These are phyloP conservation scores for Pantherophis alleghaniensis DNA, from an alignment of 2,797 vertebrate genomes.

Conservation along the genomic window DNA sequence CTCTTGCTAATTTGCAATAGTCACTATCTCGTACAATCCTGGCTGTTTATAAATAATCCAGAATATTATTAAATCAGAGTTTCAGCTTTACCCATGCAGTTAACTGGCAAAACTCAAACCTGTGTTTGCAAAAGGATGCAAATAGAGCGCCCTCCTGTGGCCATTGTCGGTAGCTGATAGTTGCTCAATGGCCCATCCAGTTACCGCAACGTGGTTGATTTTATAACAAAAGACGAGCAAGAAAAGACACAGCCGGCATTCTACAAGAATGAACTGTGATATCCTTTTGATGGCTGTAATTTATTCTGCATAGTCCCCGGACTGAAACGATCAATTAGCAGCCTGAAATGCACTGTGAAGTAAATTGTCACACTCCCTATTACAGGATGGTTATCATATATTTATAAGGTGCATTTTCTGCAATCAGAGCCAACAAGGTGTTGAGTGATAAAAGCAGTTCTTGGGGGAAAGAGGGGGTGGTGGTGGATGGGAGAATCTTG, in stretches of 20 bases:
- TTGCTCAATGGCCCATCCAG: not conserved
- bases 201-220: constrained; percentile 22
- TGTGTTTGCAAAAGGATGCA: constrained; percentile 15
- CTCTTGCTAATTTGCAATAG: constrained; percentile 8
- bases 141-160: constrained; percentile 59
- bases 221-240: constrained; percentile 41
- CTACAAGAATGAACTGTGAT: constrained; percentile 61
- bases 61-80: not conserved
- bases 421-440: constrained; percentile 72
- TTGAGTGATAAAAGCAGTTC: constrained; percentile 68
- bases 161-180: not conserved
- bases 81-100: not conserved
- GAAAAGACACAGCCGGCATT: constrained; percentile 57
- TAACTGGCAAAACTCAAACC: not conserved
- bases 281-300: constrained; percentile 67
- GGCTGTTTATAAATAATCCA: constrained; percentile 4
- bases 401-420: constrained; percentile 69
- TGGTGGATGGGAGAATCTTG: not conserved
- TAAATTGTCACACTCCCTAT: constrained; percentile 74
- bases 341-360: constrained; percentile 72
- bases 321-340: constrained; percentile 76
- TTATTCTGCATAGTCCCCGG: constrained; percentile 66
- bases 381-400: constrained; percentile 73
- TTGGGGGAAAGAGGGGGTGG: constrained; percentile 35
- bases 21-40: constrained; percentile 1